Percentiles rank a stretch among this genome's conserved stretches.
Evolutionary conservation across 2,797 vertebrate species (phyloP).

Genomic region (Sphenodon punctatus): DNA sequence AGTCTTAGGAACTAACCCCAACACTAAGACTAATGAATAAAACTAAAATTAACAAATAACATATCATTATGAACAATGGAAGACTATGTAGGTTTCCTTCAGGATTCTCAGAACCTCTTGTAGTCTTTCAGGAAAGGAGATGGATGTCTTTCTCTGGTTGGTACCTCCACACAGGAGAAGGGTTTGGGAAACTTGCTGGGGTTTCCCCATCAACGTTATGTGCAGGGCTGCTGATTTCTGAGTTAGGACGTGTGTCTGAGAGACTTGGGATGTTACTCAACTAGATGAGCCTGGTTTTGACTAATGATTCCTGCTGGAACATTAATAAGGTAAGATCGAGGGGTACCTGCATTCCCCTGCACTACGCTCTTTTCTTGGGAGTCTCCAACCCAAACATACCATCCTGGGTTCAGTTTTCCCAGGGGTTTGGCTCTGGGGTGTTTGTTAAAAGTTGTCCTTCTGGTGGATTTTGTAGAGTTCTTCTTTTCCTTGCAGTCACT

Average conservation of each 20-base stretch:
- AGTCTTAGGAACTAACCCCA: background rate
- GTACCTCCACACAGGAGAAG: background rate
- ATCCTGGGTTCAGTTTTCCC: background rate
- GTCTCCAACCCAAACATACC: background rate
- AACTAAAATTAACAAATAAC: background rate
- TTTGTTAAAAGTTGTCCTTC: background rate
- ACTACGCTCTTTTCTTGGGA: background rate
- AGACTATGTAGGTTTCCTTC: background rate
- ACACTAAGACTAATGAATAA: too few species aligned
- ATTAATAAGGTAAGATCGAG: background rate
- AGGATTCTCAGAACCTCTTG: background rate
- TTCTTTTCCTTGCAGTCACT: background rate
- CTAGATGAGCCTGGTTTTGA: background rate
- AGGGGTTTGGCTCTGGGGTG: background rate
- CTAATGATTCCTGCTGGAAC: too few species aligned
- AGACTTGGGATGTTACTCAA: background rate
- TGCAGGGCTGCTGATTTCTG: background rate
- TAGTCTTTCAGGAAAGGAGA: background rate
- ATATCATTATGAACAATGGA: background rate
- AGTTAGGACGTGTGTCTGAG: background rate
- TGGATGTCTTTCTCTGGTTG: background rate
- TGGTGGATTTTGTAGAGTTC: background rate
- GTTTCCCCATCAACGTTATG: background rate
- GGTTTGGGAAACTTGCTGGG: background rate
- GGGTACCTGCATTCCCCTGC: background rate